Evolutionary conservation across 2,113 vertebrate species (phyloP).

Genomic region (Suricata suricatta): DNA sequence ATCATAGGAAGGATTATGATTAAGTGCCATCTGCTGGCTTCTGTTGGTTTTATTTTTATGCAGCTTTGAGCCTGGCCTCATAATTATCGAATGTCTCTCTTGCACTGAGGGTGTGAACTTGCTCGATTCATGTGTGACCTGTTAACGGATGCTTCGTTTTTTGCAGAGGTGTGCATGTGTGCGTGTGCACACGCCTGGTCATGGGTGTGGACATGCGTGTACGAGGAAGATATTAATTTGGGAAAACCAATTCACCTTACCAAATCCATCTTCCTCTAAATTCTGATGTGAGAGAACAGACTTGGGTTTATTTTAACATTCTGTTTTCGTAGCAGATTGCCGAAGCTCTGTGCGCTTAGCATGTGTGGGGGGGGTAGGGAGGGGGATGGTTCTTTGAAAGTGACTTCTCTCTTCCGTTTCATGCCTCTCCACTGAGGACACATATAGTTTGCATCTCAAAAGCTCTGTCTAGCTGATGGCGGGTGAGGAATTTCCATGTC

Average conservation of each 20-base stretch:
- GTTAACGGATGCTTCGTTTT: neutral
- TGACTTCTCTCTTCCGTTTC: constrained; percentile 46
- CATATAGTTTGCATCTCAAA: constrained; percentile 60
- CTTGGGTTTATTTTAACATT: constrained; percentile 74
- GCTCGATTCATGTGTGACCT: neutral
- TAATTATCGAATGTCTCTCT: neutral
- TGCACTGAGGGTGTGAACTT: neutral
- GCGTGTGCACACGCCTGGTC: too few species aligned
- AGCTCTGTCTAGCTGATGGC: constrained; percentile 18
- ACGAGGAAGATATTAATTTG: neutral
- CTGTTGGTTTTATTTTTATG: constrained; percentile 55
- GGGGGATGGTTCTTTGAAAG: constrained; percentile 52
- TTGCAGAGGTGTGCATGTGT: too few species aligned
- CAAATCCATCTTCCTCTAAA: constrained; percentile 36
- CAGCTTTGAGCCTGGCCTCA: constrained; percentile 1
- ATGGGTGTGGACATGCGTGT: neutral
- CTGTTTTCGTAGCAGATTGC: constrained; percentile 71
- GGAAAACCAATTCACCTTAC: constrained; percentile 26
- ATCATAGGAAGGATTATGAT: constrained; percentile 77
- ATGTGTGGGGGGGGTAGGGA: neutral
- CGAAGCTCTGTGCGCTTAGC: constrained; percentile 59
- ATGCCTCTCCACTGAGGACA: neutral
- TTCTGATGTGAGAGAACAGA: constrained; percentile 40
- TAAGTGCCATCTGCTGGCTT: constrained; percentile 81
- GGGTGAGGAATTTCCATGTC: constrained; percentile 2